Evolutionary conservation across 2,113 vertebrate species (phyloP).

Genomic region (Lipotes vexillifer): DNA sequence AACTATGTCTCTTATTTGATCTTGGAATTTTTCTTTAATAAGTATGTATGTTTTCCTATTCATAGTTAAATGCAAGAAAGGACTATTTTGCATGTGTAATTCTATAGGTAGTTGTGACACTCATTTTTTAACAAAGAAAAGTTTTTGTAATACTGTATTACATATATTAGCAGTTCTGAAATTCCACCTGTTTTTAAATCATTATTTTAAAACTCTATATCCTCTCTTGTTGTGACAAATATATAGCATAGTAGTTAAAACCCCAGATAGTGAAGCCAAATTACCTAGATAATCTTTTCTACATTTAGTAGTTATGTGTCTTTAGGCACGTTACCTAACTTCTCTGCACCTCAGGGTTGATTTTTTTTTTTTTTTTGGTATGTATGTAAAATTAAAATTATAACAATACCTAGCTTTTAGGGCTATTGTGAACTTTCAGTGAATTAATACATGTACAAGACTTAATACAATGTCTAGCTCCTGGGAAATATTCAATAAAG

Average conservation of each 20-base stretch:
- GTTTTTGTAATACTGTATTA: neutral
- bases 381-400: neutral
- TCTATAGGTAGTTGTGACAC: neutral
- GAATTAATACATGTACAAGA: neutral
- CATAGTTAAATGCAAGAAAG: neutral
- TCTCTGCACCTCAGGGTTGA: neutral
- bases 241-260: neutral
- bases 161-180: neutral
- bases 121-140: neutral
- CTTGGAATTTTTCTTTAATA: neutral
- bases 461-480: neutral
- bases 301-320: neutral
- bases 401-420: neutral
- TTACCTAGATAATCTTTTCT: neutral
- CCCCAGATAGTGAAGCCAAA: neutral
- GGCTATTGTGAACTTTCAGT: neutral
- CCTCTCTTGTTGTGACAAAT: neutral
- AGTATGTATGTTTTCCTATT: neutral
- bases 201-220: neutral
- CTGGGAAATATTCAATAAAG: neutral
- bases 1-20: neutral
- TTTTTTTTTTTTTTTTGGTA: neutral
- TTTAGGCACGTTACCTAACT: neutral
- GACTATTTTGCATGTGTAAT: neutral
- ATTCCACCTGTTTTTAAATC: neutral